Evolutionary conservation across 2,888 invertebrate genomes (phyloP).

Genomic region (Epinotia nisella): DNA sequence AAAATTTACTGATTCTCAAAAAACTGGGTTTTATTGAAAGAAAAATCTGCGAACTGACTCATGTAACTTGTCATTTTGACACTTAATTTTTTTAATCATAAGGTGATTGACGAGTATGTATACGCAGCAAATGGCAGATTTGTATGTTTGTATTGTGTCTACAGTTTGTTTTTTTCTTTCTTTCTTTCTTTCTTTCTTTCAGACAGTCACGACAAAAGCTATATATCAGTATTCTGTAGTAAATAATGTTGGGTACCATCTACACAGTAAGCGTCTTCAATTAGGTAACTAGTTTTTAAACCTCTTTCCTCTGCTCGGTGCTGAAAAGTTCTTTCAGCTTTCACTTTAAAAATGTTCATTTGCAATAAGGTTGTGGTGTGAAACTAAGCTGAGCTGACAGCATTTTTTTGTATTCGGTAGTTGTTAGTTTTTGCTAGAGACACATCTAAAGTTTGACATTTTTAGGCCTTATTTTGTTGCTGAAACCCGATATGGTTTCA

Average conservation of each 20-base stretch:
- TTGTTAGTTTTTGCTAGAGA: background rate
- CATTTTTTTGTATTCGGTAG: background rate
- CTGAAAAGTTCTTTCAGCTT: conserved; percentile 37
- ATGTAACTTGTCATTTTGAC: too few species aligned
- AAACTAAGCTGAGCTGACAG: background rate
- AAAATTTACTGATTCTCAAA: too few species aligned
- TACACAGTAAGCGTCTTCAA: background rate
- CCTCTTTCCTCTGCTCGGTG: background rate
- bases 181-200: too few species aligned
- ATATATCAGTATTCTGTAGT: background rate
- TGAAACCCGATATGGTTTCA: too few species aligned
- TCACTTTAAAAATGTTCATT: conserved; percentile 38
- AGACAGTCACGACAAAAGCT: too few species aligned
- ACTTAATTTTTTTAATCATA: background rate
- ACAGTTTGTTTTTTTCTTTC: too few species aligned
- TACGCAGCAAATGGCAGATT: too few species aligned
- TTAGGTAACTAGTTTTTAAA: conserved; percentile 2
- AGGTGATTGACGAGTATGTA: too few species aligned
- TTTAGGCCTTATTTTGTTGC: background rate
- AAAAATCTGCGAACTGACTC: too few species aligned
- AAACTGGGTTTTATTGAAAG: too few species aligned
- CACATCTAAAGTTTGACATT: background rate
- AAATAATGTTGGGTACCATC: background rate
- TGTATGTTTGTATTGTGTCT: too few species aligned
- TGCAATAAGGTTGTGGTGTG: conserved; percentile 17